Evolutionary conservation across 2,113 vertebrate species (phyloP).

Genomic region (Psittacara wagleri): DNA sequence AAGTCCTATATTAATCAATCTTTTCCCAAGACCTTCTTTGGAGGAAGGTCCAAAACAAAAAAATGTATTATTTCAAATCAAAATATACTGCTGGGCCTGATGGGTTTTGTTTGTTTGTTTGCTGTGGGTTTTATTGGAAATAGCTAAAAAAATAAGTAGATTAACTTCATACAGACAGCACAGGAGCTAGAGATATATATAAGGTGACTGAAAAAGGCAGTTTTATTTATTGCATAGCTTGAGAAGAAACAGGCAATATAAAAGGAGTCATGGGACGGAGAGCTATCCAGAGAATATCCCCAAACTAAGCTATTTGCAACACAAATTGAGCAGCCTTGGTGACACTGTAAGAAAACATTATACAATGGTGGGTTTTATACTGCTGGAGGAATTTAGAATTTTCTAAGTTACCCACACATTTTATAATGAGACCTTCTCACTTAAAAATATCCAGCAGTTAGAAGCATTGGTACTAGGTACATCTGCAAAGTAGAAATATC

Average conservation of each 20-base stretch:
- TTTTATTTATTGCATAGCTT: neutral
- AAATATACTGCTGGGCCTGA: neutral
- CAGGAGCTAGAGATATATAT: neutral
- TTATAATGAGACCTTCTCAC: neutral
- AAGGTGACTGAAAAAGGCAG: neutral
- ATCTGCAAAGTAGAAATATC: neutral
- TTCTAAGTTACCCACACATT: neutral
- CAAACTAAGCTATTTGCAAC: neutral
- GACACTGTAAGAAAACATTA: neutral
- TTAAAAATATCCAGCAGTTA: neutral
- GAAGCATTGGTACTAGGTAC: neutral
- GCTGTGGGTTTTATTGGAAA: neutral
- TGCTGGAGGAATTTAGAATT: neutral
- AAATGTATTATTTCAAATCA: neutral
- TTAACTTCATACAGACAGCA: neutral
- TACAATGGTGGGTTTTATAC: neutral
- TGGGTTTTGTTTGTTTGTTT: neutral
- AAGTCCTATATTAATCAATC: neutral
- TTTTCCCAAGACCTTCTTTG: neutral
- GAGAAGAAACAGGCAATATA: neutral
- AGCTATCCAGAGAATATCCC: neutral
- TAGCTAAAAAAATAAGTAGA: neutral
- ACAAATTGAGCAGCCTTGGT: neutral
- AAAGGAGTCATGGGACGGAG: neutral
- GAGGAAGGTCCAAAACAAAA: neutral